Evolutionary conservation across 2,797 vertebrate species (phyloP), one percentile per base, ranked within the genome.

Genomic region (Apogon talboti): DNA sequence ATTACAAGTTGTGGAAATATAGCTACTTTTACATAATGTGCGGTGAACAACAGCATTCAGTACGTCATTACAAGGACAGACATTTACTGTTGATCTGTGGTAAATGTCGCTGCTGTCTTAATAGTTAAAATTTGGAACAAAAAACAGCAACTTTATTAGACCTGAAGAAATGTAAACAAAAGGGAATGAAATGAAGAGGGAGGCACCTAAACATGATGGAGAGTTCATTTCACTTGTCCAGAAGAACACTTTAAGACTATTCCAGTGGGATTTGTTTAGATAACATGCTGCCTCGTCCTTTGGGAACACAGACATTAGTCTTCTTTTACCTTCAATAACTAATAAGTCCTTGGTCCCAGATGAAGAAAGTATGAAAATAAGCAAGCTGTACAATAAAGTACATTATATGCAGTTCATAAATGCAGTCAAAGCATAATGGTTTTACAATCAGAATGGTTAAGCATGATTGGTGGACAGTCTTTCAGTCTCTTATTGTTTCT

Each of bases 1-100:
- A 92, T 91, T 91, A 61, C 63, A 83, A 78, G 70, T 63, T 35
- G 40, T 79, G 68, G 50, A 70, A 82, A 76, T 44, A 56, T 56
- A 38, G 58, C 57, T 74, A 74, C 67, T 41, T 60, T 87, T 59
- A 86, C 70, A 81, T 55, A 44, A 76, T 62, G 56, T 70, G 53
- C 50, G n/a, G 49, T 54, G 19, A 50, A 61, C 45, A 66, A 67
- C 74, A 76, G 72, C 41, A 46, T 70, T 71, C 51, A 82, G 53
- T 38, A 58, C 1, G 1, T 61, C 45, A 5, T 76, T 62, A 63
- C 15, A 69, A 61, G 79, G 68, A 55, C 40, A 42, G 40, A 83
- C 78, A 84, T 84, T 74, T 61, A 66, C 3, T 63, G 58, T 54
- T 72, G 68, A 75, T 38, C 61, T 58, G 53, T 63, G 15, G 35